These are phyloP conservation scores for Acyrthosiphon pisum DNA, from an alignment of 1,140 invertebrate species.

Conservation along the genomic window DNA sequence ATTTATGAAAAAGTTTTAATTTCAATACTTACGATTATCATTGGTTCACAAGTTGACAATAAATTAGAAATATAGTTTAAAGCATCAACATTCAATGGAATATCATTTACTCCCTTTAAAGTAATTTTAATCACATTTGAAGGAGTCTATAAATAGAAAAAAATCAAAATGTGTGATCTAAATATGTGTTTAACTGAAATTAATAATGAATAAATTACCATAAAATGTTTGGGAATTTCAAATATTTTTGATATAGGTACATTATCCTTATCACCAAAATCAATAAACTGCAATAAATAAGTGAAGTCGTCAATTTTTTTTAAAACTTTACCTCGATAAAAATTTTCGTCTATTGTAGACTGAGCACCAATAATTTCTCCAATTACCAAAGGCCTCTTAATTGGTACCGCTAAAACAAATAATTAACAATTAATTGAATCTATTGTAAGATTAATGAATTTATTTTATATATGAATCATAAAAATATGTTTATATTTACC, in stretches of 20 bases:
- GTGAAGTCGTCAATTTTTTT: conserved; percentile 15
- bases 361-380: conserved; percentile 34
- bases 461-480: not conserved
- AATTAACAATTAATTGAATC: not conserved
- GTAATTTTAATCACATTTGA: conserved; percentile 37
- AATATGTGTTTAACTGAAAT: not conserved
- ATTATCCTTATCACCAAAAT: conserved; percentile 47
- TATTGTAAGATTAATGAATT: not conserved
- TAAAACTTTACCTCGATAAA: conserved; percentile 42
- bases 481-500: not conserved
- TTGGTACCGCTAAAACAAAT: conserved; percentile 17
- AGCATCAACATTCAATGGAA: not conserved
- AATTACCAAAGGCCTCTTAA: conserved; percentile 33
- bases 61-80: conserved; percentile 27
- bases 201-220: not conserved
- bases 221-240: conserved; percentile 28
- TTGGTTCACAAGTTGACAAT: conserved; percentile 10
- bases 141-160: not conserved
- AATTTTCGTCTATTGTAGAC: not conserved
- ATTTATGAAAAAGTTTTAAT: not conserved
- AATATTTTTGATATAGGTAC: conserved; percentile 34
- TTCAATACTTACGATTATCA: conserved; percentile 25
- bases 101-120: not conserved
- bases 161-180: no score
- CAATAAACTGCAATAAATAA: conserved; percentile 44